Conservation (phyloP, 2,888 invertebrate species). For the Cheilosia grossa region DNA sequence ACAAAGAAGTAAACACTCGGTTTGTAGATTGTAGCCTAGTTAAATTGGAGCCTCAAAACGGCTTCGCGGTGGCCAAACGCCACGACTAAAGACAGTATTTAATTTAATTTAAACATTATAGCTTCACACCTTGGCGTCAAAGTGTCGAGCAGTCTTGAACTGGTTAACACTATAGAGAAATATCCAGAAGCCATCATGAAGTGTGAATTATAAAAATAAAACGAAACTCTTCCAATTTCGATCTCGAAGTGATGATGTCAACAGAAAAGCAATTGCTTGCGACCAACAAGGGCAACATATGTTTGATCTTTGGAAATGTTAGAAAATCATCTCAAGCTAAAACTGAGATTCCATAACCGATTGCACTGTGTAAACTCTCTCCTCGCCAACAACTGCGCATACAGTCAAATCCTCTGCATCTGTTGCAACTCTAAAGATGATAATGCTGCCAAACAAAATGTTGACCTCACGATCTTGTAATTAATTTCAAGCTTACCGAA, state of each 20-base stretch:
- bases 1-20: no score
- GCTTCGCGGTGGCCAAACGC: background rate
- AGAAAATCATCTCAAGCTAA: background rate
- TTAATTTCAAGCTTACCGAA: constrained; percentile 53
- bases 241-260: background rate
- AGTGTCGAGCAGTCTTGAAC: background rate
- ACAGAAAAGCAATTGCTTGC: no score
- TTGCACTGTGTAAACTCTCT: background rate
- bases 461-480: constrained; percentile 68
- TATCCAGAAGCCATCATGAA: background rate
- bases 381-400: background rate
- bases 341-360: background rate
- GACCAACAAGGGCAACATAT: no score
- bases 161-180: background rate
- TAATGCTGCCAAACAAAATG: constrained; percentile 20
- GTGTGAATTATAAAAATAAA: background rate
- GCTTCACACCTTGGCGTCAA: background rate
- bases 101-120: background rate
- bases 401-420: background rate
- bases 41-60: background rate
- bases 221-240: background rate
- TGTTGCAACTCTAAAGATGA: background rate
- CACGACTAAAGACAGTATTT: background rate
- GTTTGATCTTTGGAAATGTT: background rate
- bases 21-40: background rate